Evolutionary conservation across 2,113 vertebrate species (phyloP), one percentile per base, ranked within the genome.

Genomic region (Cynocephalus volans): DNA sequence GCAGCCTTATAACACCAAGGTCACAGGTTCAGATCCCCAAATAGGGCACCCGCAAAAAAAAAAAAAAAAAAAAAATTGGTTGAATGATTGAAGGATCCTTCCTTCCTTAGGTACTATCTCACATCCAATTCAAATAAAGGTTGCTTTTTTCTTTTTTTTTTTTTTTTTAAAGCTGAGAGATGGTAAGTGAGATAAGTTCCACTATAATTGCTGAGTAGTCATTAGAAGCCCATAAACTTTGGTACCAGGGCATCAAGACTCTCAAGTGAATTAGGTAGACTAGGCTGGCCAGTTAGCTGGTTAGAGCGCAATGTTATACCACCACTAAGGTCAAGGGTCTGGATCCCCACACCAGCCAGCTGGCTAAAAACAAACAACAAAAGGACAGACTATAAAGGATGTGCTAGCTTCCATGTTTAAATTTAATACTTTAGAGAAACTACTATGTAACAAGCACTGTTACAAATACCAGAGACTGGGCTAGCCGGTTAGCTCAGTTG

Each of bases 151-250:
- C 56, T 65, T 36, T 54, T 69, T 17, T 48, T 26, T 26, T 26
- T 72, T 28, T 24, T 48, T 54, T 62, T 88, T 73, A 48, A 9
- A 50, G 52, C 54, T 52, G 82, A 86, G 14, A 82, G 19, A 73
- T 36, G 26, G 23, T 82, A 84, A 89, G 14, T 52, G 65, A 89
- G 87, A 77, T 15, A 80, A 96, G 36, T 92, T 86, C 41, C 56
- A 33, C 21, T 80, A 10, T 81, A 76, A 84, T 3, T 93, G n/a
- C 58, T 90, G 26, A 88, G 84, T 26, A 58, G 36, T 77, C 33
- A 67, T 33, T 58, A 83, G 23, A 88, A 62, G 36, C n/a, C 41
- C 96, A 86, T 79, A 79, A 90, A 87, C 18, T 56, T 84, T 88
- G 12, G 31, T 64, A 88, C 9, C 60, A 94, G 21, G 11, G 8